Evolutionary conservation across 2,888 invertebrate genomes (phyloP), one percentile per base, ranked within the genome.

Genomic region (Tiliacea aurago): DNA sequence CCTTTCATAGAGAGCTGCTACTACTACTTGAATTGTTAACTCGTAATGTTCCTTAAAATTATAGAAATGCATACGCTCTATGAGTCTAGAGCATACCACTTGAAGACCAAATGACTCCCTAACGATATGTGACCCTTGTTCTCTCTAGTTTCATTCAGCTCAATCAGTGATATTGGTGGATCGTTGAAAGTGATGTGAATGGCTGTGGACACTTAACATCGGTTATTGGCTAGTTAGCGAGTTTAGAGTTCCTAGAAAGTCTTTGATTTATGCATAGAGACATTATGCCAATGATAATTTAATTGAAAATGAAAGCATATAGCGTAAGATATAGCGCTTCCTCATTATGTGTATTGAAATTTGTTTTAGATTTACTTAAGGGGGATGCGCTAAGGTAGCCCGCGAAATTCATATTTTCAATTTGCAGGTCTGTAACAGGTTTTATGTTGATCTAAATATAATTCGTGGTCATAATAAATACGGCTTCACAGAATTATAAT

Each of bases 141-240:
- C 18, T 51, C 47, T 23, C 20, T 49, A 43, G 80, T 49, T 55
- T 58, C 37, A 71, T 78, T 66, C 71, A 78, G 37, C 53, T 70
- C 83, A 78, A 82, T 79, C 78, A 82, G 15, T n/a, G 59, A 53
- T 59, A 61, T 78, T 65, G 55, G 78, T 71, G 79, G 20, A 51
- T 23, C 47, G 53, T 63, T 63, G 71, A 63, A 83, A 79, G 64
- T 79, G 45, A 56, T 68, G 43, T 55, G 45, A 72, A 64, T 64
- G 53, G 41, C 49, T 56, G 43, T 56, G 43, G 15, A 66, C 58
- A 83, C 64, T 76, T 66, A 51, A 64, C 63, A 63, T 53, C 37
- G 20, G 41, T 63, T 66, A 68, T 72, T 83, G 83, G 64, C 64
- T 72, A 51, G 59, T 71, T 59, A 66, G 58, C 49, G 6, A 55